Base-by-base conservation (phyloP, 2,113 vertebrate genomes). In the Megalops atlanticus region DNA sequence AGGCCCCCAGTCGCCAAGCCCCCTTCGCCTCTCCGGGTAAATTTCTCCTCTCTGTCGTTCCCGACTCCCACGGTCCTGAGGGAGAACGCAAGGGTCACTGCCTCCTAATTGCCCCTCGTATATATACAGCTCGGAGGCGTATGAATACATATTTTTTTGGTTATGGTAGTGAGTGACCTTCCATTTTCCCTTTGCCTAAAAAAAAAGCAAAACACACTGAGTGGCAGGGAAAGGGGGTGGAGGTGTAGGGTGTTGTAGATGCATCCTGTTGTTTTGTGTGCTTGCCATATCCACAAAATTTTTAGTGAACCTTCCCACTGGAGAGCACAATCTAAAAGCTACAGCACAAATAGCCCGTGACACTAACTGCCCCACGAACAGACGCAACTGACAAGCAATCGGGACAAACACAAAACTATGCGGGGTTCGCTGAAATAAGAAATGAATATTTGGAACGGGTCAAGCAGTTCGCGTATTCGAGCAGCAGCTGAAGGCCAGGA, bases 11-110 rank as follows among this genome's bases (percentile, higher is more conserved):
- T 83, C 93, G 90, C 77, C 92, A 85, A 84, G 77, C 89, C 18
- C 84, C 92, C 41, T 93, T 94, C 90, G 81, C 93, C 83, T 84
- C 93, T 71, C 87, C 92, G 92, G 94, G 94, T 95, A 93, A 49
- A 52, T 27, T 40, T 72, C 33, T 40, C 78, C 47, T 14, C 8
- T 47, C 74, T 72, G 21, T 40, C 33, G 64, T 27, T 70, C 16
- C 49, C 54, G 38, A 31, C 43, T 10, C 27, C 64, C 33, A 14
- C 80, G n/a, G 27, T 3, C 33, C 35, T 36, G 27, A 4, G 39
- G 72, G 70, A 15, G 2, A 0, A 40, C 11, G 39, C 5, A 43
- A 24, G 38, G 58, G 58, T 52, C 70, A 36, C 38, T 31, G 15
- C 2, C 27, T 49, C 31, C 43, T 43, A 21, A 75, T 40, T 74